phyloP scores from a whole-genome alignment of 2,888 invertebrate genomes.

The Rhodophaea formosa region DNA sequence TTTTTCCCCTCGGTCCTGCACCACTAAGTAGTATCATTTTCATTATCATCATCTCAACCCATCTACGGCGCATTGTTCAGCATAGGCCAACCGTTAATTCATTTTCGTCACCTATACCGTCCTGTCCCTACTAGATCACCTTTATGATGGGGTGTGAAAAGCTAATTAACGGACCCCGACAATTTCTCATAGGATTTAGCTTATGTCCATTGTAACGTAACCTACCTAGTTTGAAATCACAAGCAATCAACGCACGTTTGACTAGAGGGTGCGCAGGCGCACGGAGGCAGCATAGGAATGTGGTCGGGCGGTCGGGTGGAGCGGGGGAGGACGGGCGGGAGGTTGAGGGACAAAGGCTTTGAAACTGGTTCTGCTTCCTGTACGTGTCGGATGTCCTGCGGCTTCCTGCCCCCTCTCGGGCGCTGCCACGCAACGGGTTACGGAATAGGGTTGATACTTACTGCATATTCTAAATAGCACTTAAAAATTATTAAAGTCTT shows the following conservation, averaged over 20 bases:
- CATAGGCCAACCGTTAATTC: too few relatives aligned
- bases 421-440: slow-evolving; percentile 55
- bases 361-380: slow-evolving; percentile 80
- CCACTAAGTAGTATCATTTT: too few relatives aligned
- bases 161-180: too few relatives aligned
- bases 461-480: too few relatives aligned
- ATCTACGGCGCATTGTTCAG: too few relatives aligned
- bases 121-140: too few relatives aligned
- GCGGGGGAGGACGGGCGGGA: slow-evolving; percentile 46
- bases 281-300: slow-evolving; percentile 71
- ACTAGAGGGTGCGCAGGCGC: slow-evolving; percentile 63
- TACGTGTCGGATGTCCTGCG: slow-evolving; percentile 82
- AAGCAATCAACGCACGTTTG: slow-evolving; percentile 40
- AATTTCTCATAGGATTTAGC: too few relatives aligned
- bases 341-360: slow-evolving; percentile 75
- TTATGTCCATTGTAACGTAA: neutral
- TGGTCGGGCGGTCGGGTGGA: slow-evolving; percentile 57
- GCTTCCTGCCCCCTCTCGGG: slow-evolving; percentile 74
- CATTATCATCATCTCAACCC: too few relatives aligned
- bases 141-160: too few relatives aligned
- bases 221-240: slow-evolving; percentile 20
- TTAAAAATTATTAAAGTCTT: too few relatives aligned
- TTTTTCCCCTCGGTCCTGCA: too few relatives aligned
- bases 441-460: slow-evolving; percentile 48
- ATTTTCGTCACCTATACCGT: too few relatives aligned